Evolutionary conservation across 1,140 invertebrate genomes (phyloP).

Genomic region (Bombyx mandarina): DNA sequence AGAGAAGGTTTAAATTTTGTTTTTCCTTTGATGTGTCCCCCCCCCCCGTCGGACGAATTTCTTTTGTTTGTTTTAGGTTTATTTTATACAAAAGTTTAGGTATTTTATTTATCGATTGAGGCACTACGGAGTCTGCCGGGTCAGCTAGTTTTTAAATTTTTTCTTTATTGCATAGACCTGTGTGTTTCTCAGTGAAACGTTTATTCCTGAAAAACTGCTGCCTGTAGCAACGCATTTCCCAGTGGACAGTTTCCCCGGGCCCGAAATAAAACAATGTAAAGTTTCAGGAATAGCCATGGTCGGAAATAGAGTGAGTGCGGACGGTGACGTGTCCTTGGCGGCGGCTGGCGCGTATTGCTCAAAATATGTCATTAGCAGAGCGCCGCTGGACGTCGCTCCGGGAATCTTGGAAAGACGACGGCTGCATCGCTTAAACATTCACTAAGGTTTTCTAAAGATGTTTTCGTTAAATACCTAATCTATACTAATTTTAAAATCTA

Average conservation of each 20-base stretch:
- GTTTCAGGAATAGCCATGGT: conserved; percentile 53
- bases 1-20: no score
- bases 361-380: conserved; percentile 49
- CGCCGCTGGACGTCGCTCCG: not conserved
- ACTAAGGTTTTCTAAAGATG: no score
- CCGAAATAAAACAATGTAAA: conserved; percentile 62
- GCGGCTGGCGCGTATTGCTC: conserved; percentile 28
- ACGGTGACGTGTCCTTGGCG: conserved; percentile 55
- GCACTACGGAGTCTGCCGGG: no score
- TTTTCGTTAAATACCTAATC: no score
- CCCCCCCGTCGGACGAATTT: no score
- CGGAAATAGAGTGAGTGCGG: conserved; percentile 45
- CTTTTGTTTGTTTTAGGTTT: no score
- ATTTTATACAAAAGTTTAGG: no score
- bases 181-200: not conserved
- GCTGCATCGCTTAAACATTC: no score
- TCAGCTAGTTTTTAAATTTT: not conserved
- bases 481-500: no score
- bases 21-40: no score
- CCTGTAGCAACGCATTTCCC: conserved; percentile 26
- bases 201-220: not conserved
- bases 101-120: no score
- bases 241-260: conserved; percentile 40
- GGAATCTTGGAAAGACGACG: no score
- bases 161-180: not conserved